These are phyloP conservation scores for Corythucha ciliata DNA, from an alignment of 2,888 invertebrate genomes.

Conservation along the genomic window DNA sequence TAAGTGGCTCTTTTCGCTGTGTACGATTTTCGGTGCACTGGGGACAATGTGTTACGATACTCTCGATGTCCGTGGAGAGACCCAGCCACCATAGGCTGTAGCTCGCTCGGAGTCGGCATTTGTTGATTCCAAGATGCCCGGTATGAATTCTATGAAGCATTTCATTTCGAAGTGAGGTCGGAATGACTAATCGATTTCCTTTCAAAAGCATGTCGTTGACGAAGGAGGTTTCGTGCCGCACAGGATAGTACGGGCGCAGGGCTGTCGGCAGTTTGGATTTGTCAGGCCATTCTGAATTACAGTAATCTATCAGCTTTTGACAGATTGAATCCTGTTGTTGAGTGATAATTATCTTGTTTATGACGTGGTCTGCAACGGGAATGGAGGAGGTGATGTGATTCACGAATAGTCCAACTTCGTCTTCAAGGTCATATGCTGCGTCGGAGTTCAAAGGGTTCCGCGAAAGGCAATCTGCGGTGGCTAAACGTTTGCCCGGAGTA, in stretches of 20 bases:
- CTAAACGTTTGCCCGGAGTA: not conserved
- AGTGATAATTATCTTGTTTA: conserved; percentile 4
- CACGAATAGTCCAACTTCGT: no score
- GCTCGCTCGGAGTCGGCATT: conserved; percentile 4
- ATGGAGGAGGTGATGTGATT: no score
- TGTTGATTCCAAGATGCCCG: conserved; percentile 17
- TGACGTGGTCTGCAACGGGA: no score
- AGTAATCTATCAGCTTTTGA: not conserved
- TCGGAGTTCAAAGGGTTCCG: not conserved
- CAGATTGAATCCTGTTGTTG: conserved; percentile 6
- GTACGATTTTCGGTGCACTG: conserved; percentile 11
- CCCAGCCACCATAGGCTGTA: conserved; percentile 19
- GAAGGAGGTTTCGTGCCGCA: no score
- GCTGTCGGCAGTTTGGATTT: no score
- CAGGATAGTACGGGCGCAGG: no score
- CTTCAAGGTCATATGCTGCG: no score
- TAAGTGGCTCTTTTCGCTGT: conserved; percentile 6
- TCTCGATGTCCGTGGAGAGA: conserved; percentile 11
- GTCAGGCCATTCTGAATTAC: conserved; percentile 4
- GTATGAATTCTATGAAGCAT: no score
- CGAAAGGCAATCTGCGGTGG: not conserved
- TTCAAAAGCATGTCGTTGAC: no score
- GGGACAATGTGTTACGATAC: conserved; percentile 10
- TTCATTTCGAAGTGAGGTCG: no score
- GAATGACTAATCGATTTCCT: no score